Evolutionary conservation across 1,140 invertebrate species (phyloP).

Genomic region (Micrasema longulum): DNA sequence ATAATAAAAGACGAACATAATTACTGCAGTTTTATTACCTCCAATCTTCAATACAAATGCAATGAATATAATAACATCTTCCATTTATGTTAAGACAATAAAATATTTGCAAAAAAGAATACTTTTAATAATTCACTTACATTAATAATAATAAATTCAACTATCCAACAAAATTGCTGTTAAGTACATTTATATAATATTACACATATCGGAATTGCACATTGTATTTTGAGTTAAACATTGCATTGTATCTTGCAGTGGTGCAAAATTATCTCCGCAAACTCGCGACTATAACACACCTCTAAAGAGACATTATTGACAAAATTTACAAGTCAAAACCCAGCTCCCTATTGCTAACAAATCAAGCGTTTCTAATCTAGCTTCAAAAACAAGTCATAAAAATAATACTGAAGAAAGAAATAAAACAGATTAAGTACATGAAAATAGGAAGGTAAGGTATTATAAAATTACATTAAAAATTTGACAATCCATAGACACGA

Average conservation of each 20-base stretch:
- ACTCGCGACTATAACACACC: slow-evolving; percentile 27
- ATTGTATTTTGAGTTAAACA: slow-evolving; percentile 43
- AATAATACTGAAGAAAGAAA: slow-evolving; percentile 24
- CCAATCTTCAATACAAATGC: slow-evolving; percentile 54
- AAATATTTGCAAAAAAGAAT: slow-evolving; percentile 54
- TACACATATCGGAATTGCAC: slow-evolving; percentile 53
- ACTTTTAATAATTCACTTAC: slow-evolving; percentile 49
- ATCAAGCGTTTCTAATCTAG: slow-evolving; percentile 11
- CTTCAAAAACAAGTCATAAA: slow-evolving; percentile 16
- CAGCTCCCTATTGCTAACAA: slow-evolving; percentile 4
- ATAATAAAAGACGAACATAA: slow-evolving; percentile 26
- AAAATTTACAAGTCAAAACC: slow-evolving; percentile 40
- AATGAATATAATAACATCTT: slow-evolving; percentile 53
- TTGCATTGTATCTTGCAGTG: slow-evolving; percentile 28
- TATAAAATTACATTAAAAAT: too few relatives aligned
- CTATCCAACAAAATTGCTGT: slow-evolving; percentile 55
- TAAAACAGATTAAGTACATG: too few relatives aligned
- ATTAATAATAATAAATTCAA: slow-evolving; percentile 52
- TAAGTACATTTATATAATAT: slow-evolving; percentile 48
- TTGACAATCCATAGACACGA: too few relatives aligned
- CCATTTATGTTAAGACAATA: slow-evolving; percentile 53
- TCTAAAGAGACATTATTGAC: slow-evolving; percentile 32
- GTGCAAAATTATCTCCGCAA: slow-evolving; percentile 30
- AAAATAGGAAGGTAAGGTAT: too few relatives aligned
- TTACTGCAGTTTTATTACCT: slow-evolving; percentile 50